These are phyloP conservation scores for Macrocentrus cingulum DNA, from an alignment of 1,140 invertebrate genomes.

Conservation along the genomic window DNA sequence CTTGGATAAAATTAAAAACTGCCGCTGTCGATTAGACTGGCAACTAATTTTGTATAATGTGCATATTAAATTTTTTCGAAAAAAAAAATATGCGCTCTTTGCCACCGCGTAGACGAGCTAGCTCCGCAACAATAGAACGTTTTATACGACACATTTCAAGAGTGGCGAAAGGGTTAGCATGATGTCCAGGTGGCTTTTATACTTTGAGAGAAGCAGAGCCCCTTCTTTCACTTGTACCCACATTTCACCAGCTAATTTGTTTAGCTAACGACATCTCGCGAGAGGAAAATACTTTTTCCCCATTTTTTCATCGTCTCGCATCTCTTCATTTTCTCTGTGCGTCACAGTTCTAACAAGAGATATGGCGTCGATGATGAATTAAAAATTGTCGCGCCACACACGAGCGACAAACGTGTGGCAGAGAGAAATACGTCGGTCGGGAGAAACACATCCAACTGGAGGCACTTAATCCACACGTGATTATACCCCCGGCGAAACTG, in stretches of 20 bases:
- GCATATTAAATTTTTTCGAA: constrained; percentile 22
- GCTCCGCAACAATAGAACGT: background rate
- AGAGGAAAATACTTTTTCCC: constrained; percentile 29
- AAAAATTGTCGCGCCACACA: too few relatives aligned
- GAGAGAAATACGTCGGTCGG: too few relatives aligned
- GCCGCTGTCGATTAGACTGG: constrained; percentile 20
- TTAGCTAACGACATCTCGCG: constrained; percentile 47
- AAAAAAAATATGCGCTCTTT: background rate
- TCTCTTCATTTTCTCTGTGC: too few relatives aligned
- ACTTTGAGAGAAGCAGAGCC: constrained; percentile 15
- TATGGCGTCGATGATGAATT: too few relatives aligned
- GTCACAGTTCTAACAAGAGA: too few relatives aligned
- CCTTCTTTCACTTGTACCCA: constrained; percentile 3
- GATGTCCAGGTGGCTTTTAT: constrained; percentile 21
- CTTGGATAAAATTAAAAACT: constrained; percentile 21
- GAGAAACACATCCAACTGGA: background rate
- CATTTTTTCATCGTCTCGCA: too few relatives aligned
- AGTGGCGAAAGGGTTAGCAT: constrained; percentile 25
- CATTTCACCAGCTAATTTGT: constrained; percentile 45
- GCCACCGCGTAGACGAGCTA: background rate
- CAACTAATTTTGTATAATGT: constrained; percentile 18
- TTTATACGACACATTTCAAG: constrained; percentile 25
- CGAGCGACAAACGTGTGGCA: too few relatives aligned
- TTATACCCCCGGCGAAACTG: constrained; percentile 15
- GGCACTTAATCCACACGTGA: constrained; percentile 3